These are phyloP conservation scores for Rhinatrema bivittatum DNA, from an alignment of 2,797 vertebrate genomes.

Conservation along the genomic window DNA sequence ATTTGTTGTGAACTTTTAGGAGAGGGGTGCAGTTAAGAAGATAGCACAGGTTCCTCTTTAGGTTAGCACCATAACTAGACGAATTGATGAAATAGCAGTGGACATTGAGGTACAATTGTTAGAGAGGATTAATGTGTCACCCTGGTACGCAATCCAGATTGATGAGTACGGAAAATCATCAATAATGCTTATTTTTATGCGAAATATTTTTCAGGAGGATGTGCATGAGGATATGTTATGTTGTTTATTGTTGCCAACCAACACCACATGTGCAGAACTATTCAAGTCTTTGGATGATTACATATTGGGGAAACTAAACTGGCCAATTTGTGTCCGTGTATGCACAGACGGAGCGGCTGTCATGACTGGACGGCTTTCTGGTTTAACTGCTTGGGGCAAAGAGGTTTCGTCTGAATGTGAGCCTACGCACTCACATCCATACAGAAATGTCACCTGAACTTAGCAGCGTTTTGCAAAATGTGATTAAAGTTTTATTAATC, in stretches of 20 bases:
- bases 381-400: too few species aligned
- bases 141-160: constrained; percentile 17
- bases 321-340: too few species aligned
- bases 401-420: too few species aligned
- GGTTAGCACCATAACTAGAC: too few species aligned
- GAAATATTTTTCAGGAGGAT: too few species aligned
- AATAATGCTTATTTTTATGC: background rate
- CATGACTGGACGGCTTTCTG: background rate
- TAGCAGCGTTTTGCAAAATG: too few species aligned
- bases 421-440: background rate
- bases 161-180: background rate
- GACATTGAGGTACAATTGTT: constrained; percentile 16
- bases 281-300: constrained; percentile 5
- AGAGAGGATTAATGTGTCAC: constrained; percentile 16
- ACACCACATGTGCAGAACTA: constrained; percentile 13
- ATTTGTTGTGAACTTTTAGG: background rate
- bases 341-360: background rate
- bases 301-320: too few species aligned
- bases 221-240: too few species aligned
- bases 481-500: too few species aligned
- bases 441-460: too few species aligned
- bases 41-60: too few species aligned
- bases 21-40: background rate
- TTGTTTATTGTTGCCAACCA: constrained; percentile 9
- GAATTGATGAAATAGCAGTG: background rate